Conservation (phyloP, 2,888 invertebrate species). For the Steinernema carpocapsae region DNA sequence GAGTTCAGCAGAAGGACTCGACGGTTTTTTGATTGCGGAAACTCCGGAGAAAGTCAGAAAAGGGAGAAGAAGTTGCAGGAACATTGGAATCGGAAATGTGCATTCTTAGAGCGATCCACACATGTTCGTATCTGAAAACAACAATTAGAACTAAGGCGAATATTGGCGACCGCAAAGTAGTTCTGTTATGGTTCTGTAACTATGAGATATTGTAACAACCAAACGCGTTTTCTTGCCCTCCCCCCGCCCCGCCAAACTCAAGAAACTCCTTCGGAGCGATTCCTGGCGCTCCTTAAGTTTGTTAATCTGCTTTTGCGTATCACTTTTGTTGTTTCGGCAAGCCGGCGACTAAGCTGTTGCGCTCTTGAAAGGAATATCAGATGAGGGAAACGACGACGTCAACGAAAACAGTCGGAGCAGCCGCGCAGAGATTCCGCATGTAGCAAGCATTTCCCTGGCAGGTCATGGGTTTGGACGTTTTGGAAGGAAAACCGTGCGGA, state of each 20-base stretch:
- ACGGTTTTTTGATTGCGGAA: neutral
- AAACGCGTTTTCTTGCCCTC: neutral
- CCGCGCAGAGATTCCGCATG: slow-evolving; percentile 33
- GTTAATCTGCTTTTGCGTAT: too few species aligned
- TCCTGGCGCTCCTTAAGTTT: too few species aligned
- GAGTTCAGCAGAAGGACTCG: neutral
- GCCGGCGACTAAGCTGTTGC: neutral
- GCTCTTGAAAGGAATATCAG: slow-evolving; percentile 4
- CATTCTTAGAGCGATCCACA: slow-evolving; percentile 16
- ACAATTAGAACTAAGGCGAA: neutral
- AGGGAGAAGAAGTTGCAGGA: neutral
- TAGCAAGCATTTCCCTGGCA: slow-evolving; percentile 47
- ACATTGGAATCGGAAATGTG: neutral
- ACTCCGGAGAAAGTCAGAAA: neutral
- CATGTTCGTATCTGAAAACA: neutral
- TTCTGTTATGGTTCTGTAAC: too few species aligned
- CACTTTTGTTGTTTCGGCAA: too few species aligned
- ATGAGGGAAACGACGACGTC: neutral
- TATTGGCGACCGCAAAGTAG: too few species aligned
- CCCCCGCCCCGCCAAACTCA: neutral
- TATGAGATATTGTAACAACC: too few species aligned
- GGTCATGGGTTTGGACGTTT: slow-evolving; percentile 40
- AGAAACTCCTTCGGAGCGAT: too few species aligned
- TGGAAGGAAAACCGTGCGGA: too few species aligned
- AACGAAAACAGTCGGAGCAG: too few species aligned